phyloP scores from a whole-genome alignment of 2,113 vertebrate genomes.

The Echinops telfairi region DNA sequence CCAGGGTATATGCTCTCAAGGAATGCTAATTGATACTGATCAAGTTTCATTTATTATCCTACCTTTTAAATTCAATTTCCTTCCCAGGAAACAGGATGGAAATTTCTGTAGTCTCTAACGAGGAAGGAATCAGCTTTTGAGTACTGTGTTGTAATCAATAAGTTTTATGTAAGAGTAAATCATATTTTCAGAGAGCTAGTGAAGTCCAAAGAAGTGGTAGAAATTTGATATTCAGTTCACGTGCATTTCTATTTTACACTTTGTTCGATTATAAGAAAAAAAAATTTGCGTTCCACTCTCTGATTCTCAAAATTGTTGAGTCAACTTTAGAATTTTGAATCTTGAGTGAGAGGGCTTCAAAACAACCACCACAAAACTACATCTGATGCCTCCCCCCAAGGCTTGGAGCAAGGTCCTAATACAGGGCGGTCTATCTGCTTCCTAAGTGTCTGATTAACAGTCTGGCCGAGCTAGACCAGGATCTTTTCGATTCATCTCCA shows the following conservation, averaged over 20 bases:
- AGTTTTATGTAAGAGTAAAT: constrained; percentile 26
- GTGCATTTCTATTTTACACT: constrained; percentile 40
- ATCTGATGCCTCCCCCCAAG: not conserved
- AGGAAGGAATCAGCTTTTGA: constrained; percentile 28
- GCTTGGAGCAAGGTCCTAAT: not conserved
- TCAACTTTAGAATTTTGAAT: constrained; percentile 45
- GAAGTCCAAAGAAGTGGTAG: constrained; percentile 28
- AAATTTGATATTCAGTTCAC: not conserved
- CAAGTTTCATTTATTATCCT: not conserved
- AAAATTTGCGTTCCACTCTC: not conserved
- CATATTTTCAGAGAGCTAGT: constrained; percentile 47
- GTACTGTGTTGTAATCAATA: constrained; percentile 7
- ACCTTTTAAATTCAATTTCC: constrained; percentile 6
- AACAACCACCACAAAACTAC: not conserved
- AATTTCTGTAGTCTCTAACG: constrained; percentile 27
- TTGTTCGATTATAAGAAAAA: constrained; percentile 42
- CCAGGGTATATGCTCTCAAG: not conserved
- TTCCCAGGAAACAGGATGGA: constrained; percentile 21
- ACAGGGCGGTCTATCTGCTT: not conserved
- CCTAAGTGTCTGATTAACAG: not conserved
- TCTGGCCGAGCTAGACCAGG: not conserved
- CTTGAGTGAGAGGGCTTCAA: not conserved
- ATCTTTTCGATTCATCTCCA: not conserved
- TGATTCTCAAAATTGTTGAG: constrained; percentile 42
- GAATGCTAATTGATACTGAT: not conserved